phyloP scores from a whole-genome alignment of 2,797 vertebrate species.

The Pelobates cultripes region DNA sequence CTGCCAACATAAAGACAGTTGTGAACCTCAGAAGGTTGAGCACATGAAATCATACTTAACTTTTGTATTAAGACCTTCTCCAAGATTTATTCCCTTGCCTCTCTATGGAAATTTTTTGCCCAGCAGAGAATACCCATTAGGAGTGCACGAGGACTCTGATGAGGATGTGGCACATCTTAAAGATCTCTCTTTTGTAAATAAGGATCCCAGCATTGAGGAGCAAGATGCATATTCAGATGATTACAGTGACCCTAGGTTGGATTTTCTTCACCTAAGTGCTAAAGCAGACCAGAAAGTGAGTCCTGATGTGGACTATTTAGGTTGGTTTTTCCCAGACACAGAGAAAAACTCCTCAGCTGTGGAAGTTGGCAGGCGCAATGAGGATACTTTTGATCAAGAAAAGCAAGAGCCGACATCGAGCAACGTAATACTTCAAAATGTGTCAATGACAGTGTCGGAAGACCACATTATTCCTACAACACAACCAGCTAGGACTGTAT shows the following conservation, averaged over 20 bases:
- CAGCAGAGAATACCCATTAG: constrained; percentile 62
- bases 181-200: constrained; percentile 73
- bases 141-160: constrained; percentile 54
- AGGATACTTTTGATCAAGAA: constrained; percentile 45
- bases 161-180: constrained; percentile 65
- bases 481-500: constrained; percentile 12
- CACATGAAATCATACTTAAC: constrained; percentile 77
- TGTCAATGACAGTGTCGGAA: constrained; percentile 34
- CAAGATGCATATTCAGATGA: constrained; percentile 73
- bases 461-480: neutral
- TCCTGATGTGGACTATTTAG: constrained; percentile 53
- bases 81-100: constrained; percentile 70
- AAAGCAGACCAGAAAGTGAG: constrained; percentile 63
- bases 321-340: constrained; percentile 66
- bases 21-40: constrained; percentile 77
- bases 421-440: constrained; percentile 42
- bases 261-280: constrained; percentile 58
- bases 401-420: constrained; percentile 26
- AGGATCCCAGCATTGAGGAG: constrained; percentile 65
- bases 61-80: constrained; percentile 78
- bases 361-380: constrained; percentile 59
- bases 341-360: constrained; percentile 69
- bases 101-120: constrained; percentile 71
- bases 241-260: constrained; percentile 69
- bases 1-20: constrained; percentile 79